Conservation (phyloP, 1,140 invertebrate species). For the Papilio xuthus region DNA sequence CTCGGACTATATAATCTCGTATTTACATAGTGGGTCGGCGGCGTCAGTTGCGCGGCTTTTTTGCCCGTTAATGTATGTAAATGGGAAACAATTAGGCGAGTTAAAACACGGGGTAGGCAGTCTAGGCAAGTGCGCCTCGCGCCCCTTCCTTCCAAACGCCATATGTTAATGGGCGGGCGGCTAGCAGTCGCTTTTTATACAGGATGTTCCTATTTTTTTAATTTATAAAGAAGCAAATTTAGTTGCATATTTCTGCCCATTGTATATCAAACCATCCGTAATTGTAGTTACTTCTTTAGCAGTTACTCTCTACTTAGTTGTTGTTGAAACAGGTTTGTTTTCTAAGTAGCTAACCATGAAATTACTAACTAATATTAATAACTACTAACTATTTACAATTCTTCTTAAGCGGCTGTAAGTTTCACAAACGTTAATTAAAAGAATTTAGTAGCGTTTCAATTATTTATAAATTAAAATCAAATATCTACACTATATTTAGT, state of each 20-base stretch:
- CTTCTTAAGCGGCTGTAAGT: too few relatives aligned
- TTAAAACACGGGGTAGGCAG: slow-evolving; percentile 79
- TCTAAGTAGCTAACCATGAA: too few relatives aligned
- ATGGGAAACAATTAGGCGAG: slow-evolving; percentile 81
- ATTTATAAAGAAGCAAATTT: not conserved
- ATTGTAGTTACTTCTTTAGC: not conserved
- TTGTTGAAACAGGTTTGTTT: too few relatives aligned
- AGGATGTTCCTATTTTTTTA: slow-evolving; percentile 34
- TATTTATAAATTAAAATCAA: too few relatives aligned
- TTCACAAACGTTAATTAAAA: too few relatives aligned
- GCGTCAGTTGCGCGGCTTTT: slow-evolving; percentile 74
- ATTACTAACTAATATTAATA: too few relatives aligned
- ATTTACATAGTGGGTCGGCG: slow-evolving; percentile 71
- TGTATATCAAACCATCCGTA: not conserved
- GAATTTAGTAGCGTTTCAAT: too few relatives aligned
- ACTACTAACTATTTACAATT: too few relatives aligned
- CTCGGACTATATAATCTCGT: slow-evolving; percentile 62
- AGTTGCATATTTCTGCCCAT: not conserved
- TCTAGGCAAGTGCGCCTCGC: slow-evolving; percentile 74
- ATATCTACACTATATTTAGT: not conserved
- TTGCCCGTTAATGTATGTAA: slow-evolving; percentile 79
- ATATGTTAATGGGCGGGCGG: slow-evolving; percentile 74
- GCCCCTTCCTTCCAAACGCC: slow-evolving; percentile 66
- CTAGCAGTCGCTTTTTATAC: slow-evolving; percentile 6
- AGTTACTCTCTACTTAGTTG: not conserved